phyloP scores from a whole-genome alignment of 2,113 vertebrate species.

The Plectropomus leopardus region DNA sequence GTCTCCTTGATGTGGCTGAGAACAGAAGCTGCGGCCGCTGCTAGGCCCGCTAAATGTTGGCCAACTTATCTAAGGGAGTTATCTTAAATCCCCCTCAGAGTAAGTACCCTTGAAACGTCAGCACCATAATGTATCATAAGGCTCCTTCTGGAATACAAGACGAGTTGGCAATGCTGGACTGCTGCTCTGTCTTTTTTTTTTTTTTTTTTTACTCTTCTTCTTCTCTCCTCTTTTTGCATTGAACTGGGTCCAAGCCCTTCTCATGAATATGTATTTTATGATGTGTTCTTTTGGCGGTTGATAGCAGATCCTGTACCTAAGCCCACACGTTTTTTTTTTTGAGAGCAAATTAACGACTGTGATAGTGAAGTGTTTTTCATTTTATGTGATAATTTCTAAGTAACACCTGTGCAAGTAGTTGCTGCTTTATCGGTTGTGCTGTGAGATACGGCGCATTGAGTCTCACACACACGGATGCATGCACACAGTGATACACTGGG shows the following conservation, averaged over 20 bases:
- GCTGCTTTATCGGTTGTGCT: slow-evolving; percentile 35
- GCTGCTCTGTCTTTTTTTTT: slow-evolving; percentile 29
- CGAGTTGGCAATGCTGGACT: slow-evolving; percentile 65
- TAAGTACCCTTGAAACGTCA: slow-evolving; percentile 79
- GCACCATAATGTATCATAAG: slow-evolving; percentile 74
- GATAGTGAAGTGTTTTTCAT: slow-evolving; percentile 56
- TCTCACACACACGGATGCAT: neutral
- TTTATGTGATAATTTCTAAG: slow-evolving; percentile 60
- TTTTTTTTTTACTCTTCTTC: neutral
- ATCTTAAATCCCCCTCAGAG: slow-evolving; percentile 74
- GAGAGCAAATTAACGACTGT: slow-evolving; percentile 70
- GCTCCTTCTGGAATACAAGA: slow-evolving; percentile 80
- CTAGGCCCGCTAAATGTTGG: slow-evolving; percentile 70
- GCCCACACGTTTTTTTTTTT: slow-evolving; percentile 21
- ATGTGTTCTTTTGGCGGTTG: slow-evolving; percentile 49
- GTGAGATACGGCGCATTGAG: slow-evolving; percentile 2
- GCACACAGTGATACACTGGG: neutral
- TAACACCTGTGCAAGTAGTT: slow-evolving; percentile 54
- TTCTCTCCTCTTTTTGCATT: slow-evolving; percentile 21
- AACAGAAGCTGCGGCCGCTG: slow-evolving; percentile 46
- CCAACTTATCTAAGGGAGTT: slow-evolving; percentile 74
- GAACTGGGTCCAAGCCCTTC: slow-evolving; percentile 64
- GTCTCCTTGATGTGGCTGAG: slow-evolving; percentile 68
- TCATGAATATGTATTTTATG: slow-evolving; percentile 78
- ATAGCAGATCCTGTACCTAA: slow-evolving; percentile 49